These are phyloP conservation scores for Laupala kohalensis DNA, from an alignment of 1,140 invertebrate genomes.

Conservation along the genomic window DNA sequence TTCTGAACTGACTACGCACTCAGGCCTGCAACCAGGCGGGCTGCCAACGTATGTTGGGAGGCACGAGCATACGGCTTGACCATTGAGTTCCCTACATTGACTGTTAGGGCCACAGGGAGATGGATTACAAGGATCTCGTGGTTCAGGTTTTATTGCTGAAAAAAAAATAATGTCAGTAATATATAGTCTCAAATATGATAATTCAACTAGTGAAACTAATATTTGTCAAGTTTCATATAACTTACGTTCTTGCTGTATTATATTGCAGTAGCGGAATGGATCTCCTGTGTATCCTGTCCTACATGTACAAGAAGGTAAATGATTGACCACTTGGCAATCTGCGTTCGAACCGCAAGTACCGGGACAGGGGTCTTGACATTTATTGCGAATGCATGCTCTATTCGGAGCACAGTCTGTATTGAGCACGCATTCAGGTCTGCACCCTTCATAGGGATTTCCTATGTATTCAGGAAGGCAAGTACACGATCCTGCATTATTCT, in stretches of 20 bases:
- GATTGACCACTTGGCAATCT: slow-evolving; percentile 46
- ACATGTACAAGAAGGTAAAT: slow-evolving; percentile 58
- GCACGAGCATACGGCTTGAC: slow-evolving; percentile 34
- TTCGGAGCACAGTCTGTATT: slow-evolving; percentile 46
- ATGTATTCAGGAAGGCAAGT: slow-evolving; percentile 47
- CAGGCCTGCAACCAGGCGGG: slow-evolving; percentile 33
- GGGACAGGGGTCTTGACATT: slow-evolving; percentile 63
- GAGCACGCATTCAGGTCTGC: too few relatives aligned
- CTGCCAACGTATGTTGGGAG: slow-evolving; percentile 30
- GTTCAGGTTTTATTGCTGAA: slow-evolving; percentile 21
- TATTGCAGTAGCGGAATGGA: slow-evolving; percentile 46
- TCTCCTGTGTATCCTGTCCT: slow-evolving; percentile 56
- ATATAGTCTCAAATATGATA: too few relatives aligned
- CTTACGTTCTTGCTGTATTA: slow-evolving; percentile 19
- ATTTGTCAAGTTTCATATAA: slow-evolving; percentile 20
- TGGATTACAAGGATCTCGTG: slow-evolving; percentile 33
- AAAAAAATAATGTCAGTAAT: too few relatives aligned
- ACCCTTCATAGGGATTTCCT: slow-evolving; percentile 43
- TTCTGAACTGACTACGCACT: slow-evolving; percentile 33
- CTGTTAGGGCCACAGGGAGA: slow-evolving; percentile 29
- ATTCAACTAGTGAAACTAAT: slow-evolving; percentile 21
- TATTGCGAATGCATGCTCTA: slow-evolving; percentile 47
- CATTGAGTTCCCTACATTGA: slow-evolving; percentile 32
- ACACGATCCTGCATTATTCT: slow-evolving; percentile 49
- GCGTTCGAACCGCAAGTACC: slow-evolving; percentile 58